Base-by-base conservation (phyloP, 2,888 invertebrate species). In the Pardosa pseudoannulata region DNA sequence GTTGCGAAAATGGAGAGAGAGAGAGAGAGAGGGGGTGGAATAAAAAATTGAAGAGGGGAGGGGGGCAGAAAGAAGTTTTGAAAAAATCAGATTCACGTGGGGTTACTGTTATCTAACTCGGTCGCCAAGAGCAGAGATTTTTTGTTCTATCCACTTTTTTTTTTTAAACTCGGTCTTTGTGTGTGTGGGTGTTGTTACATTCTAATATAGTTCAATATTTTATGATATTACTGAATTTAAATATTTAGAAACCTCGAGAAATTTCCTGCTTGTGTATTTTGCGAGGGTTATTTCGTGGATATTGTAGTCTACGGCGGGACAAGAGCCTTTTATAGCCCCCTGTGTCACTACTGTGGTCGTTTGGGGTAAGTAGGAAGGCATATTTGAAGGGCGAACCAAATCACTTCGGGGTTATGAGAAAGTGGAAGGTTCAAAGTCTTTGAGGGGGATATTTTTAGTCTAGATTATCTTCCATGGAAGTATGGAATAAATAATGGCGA, bases 1-100 rank as follows among this genome's bases (percentile, higher is more conserved):
- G 62, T 6, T 64, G 64, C 32, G 75, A 68, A 82, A 71, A 65
- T 50, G 64, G 39, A 27, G 50, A 76, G 67, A 72, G n/a, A 32
- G 31, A 23, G 67, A n/a, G n/a, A n/a, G n/a, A 39, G 31, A 36
- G 23, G 67, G 27, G 56, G 31, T 32, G 64, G 28, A 56, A 32
- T 31, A 64, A 39, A 71, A 70, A 32, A 70, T 62, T 74, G 62
- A 65, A 16, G 62, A 19, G 31, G 76, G 39, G 9, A 1, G 78
- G 32, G 65, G 31, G 68, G 31, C 36, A 71, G 46, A 32, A 19
- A 72, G 11, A 64, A 41, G 41, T 13, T n/a, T 23, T 32, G 39
- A 68, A 71, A 71, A 71, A 70, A 71, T 28, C 31, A 71, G 70
- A 71, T 41, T 19, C 28, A 28, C 27, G 32, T 67, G 72, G 72